Evolutionary conservation across 2,888 invertebrate genomes (phyloP).

Genomic region (Agrilus biguttatus): DNA sequence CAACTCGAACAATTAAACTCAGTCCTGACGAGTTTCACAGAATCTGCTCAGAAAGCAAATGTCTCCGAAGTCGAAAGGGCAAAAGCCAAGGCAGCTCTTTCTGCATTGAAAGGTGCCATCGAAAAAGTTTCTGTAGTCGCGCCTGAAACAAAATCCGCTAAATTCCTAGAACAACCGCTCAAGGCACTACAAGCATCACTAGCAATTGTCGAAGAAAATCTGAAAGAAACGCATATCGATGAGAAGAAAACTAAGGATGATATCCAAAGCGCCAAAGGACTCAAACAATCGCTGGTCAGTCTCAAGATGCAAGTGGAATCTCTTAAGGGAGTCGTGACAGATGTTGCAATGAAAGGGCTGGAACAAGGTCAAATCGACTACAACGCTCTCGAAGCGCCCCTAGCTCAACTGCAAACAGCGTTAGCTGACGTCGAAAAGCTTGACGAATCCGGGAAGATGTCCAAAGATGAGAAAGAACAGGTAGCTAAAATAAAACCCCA

Average conservation of each 20-base stretch:
- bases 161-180: conserved; percentile 1
- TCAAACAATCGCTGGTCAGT: too few relatives aligned
- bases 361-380: too few relatives aligned
- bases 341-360: too few relatives aligned
- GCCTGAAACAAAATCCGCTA: conserved; percentile 6
- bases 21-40: too few relatives aligned
- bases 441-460: not conserved
- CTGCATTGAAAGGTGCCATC: conserved; percentile 2
- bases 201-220: not conserved
- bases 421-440: conserved; percentile 1
- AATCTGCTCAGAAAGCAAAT: too few relatives aligned
- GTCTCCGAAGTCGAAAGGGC: conserved; percentile 2
- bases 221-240: too few relatives aligned
- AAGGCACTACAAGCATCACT: not conserved
- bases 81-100: conserved; percentile 3
- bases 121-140: conserved; percentile 1
- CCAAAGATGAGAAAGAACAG: not conserved
- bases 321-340: too few relatives aligned
- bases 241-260: too few relatives aligned
- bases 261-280: too few relatives aligned
- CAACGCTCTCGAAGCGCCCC: too few relatives aligned
- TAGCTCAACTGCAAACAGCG: not conserved
- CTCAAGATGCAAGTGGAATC: too few relatives aligned
- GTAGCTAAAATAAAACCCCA: conserved; percentile 3
- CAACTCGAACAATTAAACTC: too few relatives aligned